Base-by-base conservation (phyloP, 2,888 invertebrate genomes). In the Cryptus viduatorius region DNA sequence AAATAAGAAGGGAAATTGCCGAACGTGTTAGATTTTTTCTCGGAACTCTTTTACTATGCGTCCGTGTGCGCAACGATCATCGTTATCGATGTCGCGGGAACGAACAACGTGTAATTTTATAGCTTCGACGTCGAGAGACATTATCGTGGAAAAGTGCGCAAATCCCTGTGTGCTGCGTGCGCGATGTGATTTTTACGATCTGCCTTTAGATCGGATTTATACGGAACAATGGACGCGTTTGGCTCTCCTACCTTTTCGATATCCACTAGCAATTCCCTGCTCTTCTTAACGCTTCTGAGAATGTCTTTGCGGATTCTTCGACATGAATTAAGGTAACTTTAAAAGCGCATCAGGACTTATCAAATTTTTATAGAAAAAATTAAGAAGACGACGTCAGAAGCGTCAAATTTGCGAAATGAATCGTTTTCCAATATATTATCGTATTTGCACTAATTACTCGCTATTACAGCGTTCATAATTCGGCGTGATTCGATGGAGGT, bases 101-200 rank as follows among this genome's bases (percentile, higher is more conserved):
- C 37, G 53, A 8, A n/a, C 46, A 42, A 48, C 73, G 37, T 67
- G 73, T 37, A 73, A 59, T 80, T 80, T 80, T 73, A 80, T 73
- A 46, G 80, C 14, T 59, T 24, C 56, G 8, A 24, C 46, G 67
- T 56, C 56, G 44, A 24, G 56, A 56, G 14, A 65, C 42, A 42
- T 50, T 65, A 29, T 42, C 65, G 56, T 16, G 7, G n/a, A 46
- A 37, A 65, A 24, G 31, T 42, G 46, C 12, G 37, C 19, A 46
- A 72, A 56, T 79, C 12, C 46, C 42, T 19, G 24, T 0, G 24
- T 42, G 46, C 31, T 31, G n/a, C 46, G 64, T 48, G 64, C 53
- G 72, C 24, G 24, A 77, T 81, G 71, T 67, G 77, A 72, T 84
- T 81, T 77, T 81, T 81, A 84, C 67, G 72, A 61, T 78, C 48